These are phyloP conservation scores for Glaucopsyche alexis DNA, from an alignment of 2,888 invertebrate species.

Conservation along the genomic window DNA sequence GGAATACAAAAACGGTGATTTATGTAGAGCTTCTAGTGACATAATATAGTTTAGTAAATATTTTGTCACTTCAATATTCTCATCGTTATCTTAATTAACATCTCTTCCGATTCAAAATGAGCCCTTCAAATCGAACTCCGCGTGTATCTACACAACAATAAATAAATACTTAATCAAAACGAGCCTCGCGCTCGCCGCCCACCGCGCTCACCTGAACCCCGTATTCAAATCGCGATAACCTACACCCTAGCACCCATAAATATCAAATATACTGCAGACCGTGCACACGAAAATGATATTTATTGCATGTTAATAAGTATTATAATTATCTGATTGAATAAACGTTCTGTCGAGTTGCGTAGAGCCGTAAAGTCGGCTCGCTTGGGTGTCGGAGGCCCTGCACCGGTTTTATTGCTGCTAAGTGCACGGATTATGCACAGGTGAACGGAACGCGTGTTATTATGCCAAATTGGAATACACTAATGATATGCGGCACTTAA, in stretches of 20 bases:
- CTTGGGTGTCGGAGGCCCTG: constrained; percentile 21
- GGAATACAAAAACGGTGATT: not conserved
- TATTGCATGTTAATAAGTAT: not conserved
- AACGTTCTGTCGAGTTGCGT: not conserved
- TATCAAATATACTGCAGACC: not conserved
- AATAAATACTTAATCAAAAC: constrained; percentile 37
- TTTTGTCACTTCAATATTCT: not conserved
- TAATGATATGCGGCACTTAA: constrained; percentile 38
- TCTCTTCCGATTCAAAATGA: constrained; percentile 29
- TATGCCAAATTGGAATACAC: constrained; percentile 36
- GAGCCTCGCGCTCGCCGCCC: constrained; percentile 29
- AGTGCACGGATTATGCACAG: constrained; percentile 40
- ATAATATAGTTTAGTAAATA: not conserved
- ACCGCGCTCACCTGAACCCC: constrained; percentile 30
- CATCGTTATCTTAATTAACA: constrained; percentile 30
- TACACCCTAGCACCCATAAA: constrained; percentile 25
- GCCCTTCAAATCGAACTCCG: constrained; percentile 28
- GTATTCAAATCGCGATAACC: constrained; percentile 37
- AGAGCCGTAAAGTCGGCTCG: constrained; percentile 22
- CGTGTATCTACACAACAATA: constrained; percentile 34
- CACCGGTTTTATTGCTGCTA: constrained; percentile 39
- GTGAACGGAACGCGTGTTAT: constrained; percentile 35
- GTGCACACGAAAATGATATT: constrained; percentile 9
- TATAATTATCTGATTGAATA: not conserved
- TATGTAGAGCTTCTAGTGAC: not conserved